These are phyloP conservation scores for Iphiclides podalirius DNA, from an alignment of 2,888 invertebrate species.

Conservation along the genomic window DNA sequence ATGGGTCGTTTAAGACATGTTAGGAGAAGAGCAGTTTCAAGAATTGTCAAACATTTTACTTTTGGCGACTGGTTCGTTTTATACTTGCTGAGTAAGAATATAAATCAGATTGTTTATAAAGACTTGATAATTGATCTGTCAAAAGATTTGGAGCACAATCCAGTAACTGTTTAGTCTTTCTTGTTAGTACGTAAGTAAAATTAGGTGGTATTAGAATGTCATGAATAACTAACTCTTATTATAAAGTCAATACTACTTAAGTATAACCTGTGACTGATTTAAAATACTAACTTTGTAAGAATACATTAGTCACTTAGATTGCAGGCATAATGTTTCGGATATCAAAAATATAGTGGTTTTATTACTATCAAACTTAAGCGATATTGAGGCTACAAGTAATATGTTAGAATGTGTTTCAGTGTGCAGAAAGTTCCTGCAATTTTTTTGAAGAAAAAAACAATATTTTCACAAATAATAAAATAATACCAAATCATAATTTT, in stretches of 20 bases:
- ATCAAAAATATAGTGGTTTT: too few relatives aligned
- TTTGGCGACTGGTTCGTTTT: conserved; percentile 90
- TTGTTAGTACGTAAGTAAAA: conserved; percentile 6
- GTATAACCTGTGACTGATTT: neutral
- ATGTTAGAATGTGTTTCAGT: too few relatives aligned
- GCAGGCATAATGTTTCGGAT: too few relatives aligned
- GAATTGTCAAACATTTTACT: conserved; percentile 74
- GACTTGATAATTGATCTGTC: conserved; percentile 81
- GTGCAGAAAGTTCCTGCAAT: too few relatives aligned
- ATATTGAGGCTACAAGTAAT: too few relatives aligned
- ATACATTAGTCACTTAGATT: conserved; percentile 12
- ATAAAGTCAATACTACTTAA: conserved; percentile 7
- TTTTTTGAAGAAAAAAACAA: too few relatives aligned
- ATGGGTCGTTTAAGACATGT: conserved; percentile 81
- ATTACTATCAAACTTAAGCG: too few relatives aligned
- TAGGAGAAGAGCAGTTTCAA: conserved; percentile 71
- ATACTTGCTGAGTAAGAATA: conserved; percentile 87
- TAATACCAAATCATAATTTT: too few relatives aligned
- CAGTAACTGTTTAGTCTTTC: conserved; percentile 46
- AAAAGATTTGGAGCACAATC: conserved; percentile 55
- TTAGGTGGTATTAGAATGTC: neutral
- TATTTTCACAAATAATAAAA: too few relatives aligned
- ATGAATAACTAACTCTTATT: neutral
- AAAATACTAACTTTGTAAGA: conserved; percentile 15
- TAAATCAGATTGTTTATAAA: conserved; percentile 84